A percentile compares a stretch with the other conserved stretches of the same genome.
These are phyloP conservation scores for Diabrotica undecimpunctata DNA, from an alignment of 1,140 invertebrate species.

Conservation along the genomic window DNA sequence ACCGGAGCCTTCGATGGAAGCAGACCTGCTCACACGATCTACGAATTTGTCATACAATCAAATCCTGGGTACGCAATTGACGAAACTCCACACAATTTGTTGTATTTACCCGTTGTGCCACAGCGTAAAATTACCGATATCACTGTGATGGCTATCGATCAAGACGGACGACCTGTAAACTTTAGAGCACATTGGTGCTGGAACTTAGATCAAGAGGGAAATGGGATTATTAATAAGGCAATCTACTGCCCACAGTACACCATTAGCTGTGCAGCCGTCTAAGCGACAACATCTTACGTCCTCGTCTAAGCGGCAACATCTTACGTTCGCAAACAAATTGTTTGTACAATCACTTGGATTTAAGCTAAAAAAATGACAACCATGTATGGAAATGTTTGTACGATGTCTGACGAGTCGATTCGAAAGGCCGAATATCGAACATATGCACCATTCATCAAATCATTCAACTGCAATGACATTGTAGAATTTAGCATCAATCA, in stretches of 20 bases:
- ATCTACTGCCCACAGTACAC: too few relatives aligned
- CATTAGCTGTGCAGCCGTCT: too few relatives aligned
- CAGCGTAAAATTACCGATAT: slow-evolving; percentile 22
- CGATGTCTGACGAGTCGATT: slow-evolving; percentile 15
- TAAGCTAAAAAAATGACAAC: background rate
- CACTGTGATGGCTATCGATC: slow-evolving; percentile 26
- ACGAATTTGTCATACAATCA: slow-evolving; percentile 25
- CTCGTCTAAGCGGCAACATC: too few relatives aligned
- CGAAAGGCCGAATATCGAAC: too few relatives aligned
- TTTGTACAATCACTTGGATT: too few relatives aligned
- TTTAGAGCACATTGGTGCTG: slow-evolving; percentile 14
- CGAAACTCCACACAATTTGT: slow-evolving; percentile 20
- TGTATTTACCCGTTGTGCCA: slow-evolving; percentile 26
- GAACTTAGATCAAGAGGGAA: too few relatives aligned
- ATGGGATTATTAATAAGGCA: too few relatives aligned
- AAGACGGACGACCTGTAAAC: slow-evolving; percentile 25
- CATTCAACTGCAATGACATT: too few relatives aligned
- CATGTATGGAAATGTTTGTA: slow-evolving; percentile 13
- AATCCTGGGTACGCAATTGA: slow-evolving; percentile 25
- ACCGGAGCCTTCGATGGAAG: slow-evolving; percentile 22
- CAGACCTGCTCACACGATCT: slow-evolving; percentile 21
- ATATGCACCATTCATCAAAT: too few relatives aligned
- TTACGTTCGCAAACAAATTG: too few relatives aligned
- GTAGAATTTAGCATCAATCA: too few relatives aligned
- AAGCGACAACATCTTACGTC: too few relatives aligned